Evolutionary conservation across 2,888 invertebrate species (phyloP).

Genomic region (Sturmia bella): DNA sequence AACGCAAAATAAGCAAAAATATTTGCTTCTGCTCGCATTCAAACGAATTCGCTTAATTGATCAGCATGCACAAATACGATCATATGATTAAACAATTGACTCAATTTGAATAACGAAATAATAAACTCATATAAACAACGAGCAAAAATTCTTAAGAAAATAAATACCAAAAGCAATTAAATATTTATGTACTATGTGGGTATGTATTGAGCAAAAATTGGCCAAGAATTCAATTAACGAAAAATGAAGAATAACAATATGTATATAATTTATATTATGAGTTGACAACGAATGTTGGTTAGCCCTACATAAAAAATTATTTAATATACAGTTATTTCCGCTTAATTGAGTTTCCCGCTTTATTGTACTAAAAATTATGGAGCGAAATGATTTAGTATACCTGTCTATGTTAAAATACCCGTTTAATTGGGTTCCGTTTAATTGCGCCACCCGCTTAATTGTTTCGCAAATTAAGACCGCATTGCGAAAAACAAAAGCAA

Average conservation of each 20-base stretch:
- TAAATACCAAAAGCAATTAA: conserved; percentile 17
- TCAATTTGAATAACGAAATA: conserved; percentile 39
- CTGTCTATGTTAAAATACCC: too few relatives aligned
- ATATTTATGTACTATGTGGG: neutral
- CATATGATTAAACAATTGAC: conserved; percentile 57
- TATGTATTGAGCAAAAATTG: conserved; percentile 58
- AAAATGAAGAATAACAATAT: conserved; percentile 1
- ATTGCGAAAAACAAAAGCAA: too few relatives aligned
- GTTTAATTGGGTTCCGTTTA: too few relatives aligned
- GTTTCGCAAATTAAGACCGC: too few relatives aligned
- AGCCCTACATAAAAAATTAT: conserved; percentile 4
- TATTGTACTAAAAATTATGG: too few relatives aligned
- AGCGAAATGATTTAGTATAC: too few relatives aligned
- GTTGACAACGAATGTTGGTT: neutral
- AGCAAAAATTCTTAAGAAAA: conserved; percentile 16
- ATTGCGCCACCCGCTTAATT: too few relatives aligned
- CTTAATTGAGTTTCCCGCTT: too few relatives aligned
- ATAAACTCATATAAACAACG: conserved; percentile 7
- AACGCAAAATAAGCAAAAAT: neutral
- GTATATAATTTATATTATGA: neutral
- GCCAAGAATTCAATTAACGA: conserved; percentile 55
- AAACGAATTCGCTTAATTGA: conserved; percentile 44
- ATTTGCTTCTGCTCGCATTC: neutral
- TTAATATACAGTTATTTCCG: too few relatives aligned
- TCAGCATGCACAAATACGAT: conserved; percentile 46